phyloP scores from a whole-genome alignment of 1,140 invertebrate genomes.

The Hydropsyche tenuis region DNA sequence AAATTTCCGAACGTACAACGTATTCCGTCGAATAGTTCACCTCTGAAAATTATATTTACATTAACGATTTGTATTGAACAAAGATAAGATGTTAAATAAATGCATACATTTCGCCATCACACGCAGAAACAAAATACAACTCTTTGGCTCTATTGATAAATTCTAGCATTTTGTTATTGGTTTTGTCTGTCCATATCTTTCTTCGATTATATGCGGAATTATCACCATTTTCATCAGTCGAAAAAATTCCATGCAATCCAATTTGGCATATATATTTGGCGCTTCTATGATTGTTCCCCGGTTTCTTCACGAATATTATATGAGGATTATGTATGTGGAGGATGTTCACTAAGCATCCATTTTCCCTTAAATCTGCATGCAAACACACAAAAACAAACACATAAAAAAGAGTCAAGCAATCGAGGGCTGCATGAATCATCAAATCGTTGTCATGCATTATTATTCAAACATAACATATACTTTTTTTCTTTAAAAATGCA shows the following conservation, averaged over 20 bases:
- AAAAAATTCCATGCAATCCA: not conserved
- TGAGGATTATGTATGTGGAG: not conserved
- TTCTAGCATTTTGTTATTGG: not conserved
- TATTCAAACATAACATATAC: too few relatives aligned
- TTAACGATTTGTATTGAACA: not conserved
- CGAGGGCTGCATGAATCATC: too few relatives aligned
- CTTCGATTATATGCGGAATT: too few relatives aligned
- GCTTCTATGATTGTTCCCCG: not conserved
- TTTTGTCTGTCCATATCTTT: not conserved
- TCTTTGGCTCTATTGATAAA: not conserved
- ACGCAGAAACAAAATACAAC: not conserved
- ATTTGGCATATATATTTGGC: conserved; percentile 1
- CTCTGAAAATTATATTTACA: not conserved
- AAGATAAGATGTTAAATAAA: not conserved
- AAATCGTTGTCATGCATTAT: too few relatives aligned
- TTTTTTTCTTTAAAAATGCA: too few relatives aligned
- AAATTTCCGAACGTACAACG: not conserved
- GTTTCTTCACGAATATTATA: not conserved
- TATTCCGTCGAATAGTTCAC: not conserved
- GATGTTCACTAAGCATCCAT: not conserved
- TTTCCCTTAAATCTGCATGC: not conserved
- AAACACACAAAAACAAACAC: too few relatives aligned
- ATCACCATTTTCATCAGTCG: too few relatives aligned
- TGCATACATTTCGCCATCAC: not conserved
- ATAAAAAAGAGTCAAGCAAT: too few relatives aligned